A percentile compares a stretch with the other conserved stretches of the same genome.
Evolutionary conservation across 1,140 invertebrate genomes (phyloP).

Genomic region (Heterodera schachtii): DNA sequence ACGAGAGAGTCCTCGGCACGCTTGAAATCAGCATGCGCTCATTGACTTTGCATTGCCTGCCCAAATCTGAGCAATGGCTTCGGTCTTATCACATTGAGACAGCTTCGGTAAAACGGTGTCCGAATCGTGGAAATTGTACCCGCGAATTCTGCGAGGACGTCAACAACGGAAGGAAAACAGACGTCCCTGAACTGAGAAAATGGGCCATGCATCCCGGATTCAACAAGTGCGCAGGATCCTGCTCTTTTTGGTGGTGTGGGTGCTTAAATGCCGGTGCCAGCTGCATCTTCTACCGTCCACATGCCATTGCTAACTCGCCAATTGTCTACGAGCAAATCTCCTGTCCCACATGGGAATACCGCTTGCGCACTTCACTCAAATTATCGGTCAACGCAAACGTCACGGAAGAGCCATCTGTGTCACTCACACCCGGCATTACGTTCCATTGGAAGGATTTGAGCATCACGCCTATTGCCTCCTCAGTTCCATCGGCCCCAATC

Average conservation of each 20-base stretch:
- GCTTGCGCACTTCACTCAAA: background rate
- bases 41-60: background rate
- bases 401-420: background rate
- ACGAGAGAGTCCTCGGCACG: constrained; percentile 6
- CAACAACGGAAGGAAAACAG: constrained; percentile 3
- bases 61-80: background rate
- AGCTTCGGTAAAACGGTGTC: background rate
- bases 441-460: constrained; percentile 1
- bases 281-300: constrained; percentile 1
- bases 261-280: constrained; percentile 6
- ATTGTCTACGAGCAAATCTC: background rate
- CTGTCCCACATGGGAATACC: constrained; percentile 10
- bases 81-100: background rate
- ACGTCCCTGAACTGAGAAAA: background rate
- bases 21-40: background rate
- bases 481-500: background rate
- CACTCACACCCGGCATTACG: constrained; percentile 7
- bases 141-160: background rate
- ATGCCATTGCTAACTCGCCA: background rate
- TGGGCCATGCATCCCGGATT: constrained; percentile 3
- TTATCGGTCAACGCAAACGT: background rate
- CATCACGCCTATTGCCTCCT: constrained; percentile 2
- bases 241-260: constrained; percentile 2
- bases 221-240: background rate
- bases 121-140: background rate